phyloP scores from a whole-genome alignment of 2,797 vertebrate genomes.

The Capromys pilorides region DNA sequence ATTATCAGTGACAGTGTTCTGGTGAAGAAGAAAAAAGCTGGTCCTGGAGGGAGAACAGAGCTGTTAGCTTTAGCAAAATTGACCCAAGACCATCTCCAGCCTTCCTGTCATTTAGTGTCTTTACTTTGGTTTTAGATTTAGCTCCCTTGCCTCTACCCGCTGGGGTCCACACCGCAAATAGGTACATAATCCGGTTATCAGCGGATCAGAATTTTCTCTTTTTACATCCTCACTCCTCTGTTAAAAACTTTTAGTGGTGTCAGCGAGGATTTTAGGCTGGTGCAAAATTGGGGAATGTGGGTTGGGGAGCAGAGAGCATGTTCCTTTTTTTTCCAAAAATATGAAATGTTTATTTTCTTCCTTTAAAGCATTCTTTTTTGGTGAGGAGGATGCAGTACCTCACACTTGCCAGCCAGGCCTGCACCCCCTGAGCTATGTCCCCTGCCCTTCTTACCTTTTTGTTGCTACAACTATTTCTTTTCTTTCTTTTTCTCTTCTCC shows the following conservation, averaged over 20 bases:
- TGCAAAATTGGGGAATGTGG: not conserved
- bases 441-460: not conserved
- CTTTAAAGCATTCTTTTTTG: too few relatives aligned
- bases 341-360: too few relatives aligned
- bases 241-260: not conserved
- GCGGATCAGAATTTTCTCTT: not conserved
- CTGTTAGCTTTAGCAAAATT: not conserved
- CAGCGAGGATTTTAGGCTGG: too few relatives aligned
- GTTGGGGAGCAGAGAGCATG: not conserved
- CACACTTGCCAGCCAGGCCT: too few relatives aligned
- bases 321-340: not conserved
- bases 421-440: too few relatives aligned
- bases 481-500: not conserved
- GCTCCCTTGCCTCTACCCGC: not conserved
- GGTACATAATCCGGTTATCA: not conserved
- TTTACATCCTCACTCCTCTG: rapidly evolving
- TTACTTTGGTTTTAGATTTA: not conserved
- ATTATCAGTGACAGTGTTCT: not conserved
- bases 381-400: too few relatives aligned
- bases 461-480: not conserved
- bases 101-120: not conserved
- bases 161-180: not conserved
- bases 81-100: not conserved
- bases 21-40: not conserved
- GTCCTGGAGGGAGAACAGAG: not conserved